Base-by-base conservation (phyloP, 2,113 vertebrate species). In the Phainopepla nitens region DNA sequence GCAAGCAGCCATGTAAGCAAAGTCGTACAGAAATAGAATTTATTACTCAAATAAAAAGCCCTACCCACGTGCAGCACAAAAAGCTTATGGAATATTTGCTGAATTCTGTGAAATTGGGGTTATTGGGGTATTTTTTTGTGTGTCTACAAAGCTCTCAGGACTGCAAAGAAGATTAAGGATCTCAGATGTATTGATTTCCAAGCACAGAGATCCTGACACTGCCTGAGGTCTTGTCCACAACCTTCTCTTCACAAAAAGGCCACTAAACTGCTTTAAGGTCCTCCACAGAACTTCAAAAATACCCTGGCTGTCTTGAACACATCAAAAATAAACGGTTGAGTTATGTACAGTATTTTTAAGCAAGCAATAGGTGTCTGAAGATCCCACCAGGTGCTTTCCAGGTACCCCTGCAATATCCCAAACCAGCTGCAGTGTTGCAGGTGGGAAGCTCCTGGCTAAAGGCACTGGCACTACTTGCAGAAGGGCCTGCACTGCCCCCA, bases 271-370 rank as follows among this genome's bases (percentile, higher is more conserved):
- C 71, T 75, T 85, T 83, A 54, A 54, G 22, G 35, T 80, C 33
- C 19, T 45, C n/a, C 62, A 13, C 0, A 64, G 31, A 82, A 35
- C 19, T 31, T 54, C 7, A 29, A 62, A 29, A 81, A 54, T 4
- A 76, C 25, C 13, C 21, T 21, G 25, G 4, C 12, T 66, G 35
- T 11, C 65, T 42, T 33, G 9, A 36, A 76, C 21, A 56, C 15
- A 75, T 39, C 42, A 66, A 45, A 64, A 84, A 84, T 3, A 66
- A 39, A 42, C 0, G 2, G 6, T 0, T 84, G 21, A 80, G 71
- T 54, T 64, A 94, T 0, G 2, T 6, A 9, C 0, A 15, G 21
- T 1, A 4, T n/a, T 65, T 81, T 4, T 33, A 35, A 82, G 61
- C 6, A 50, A 76, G 23, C 5, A 10, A 4, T 0, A 62, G 20